These are phyloP conservation scores for Adrianichthys oophorus DNA, from an alignment of 2,797 vertebrate species.

Conservation along the genomic window DNA sequence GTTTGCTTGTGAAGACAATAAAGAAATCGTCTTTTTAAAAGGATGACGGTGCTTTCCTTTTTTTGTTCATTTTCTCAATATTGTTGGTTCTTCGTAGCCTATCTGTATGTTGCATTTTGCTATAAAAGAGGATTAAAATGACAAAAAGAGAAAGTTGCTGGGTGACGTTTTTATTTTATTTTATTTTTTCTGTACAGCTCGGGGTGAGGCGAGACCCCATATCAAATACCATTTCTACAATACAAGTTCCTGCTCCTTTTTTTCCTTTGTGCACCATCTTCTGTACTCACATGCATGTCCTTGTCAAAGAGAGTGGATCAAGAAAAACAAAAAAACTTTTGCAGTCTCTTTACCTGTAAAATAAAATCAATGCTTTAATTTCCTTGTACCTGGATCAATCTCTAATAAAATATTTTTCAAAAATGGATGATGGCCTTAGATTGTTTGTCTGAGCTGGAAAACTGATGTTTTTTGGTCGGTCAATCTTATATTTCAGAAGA, in stretches of 20 bases:
- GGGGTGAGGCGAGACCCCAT: conserved; percentile 38
- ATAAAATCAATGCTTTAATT: conserved; percentile 75
- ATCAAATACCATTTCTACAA: conserved; percentile 64
- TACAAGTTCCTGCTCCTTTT: conserved; percentile 50
- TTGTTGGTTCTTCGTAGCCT: conserved; percentile 81
- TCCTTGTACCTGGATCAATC: conserved; percentile 82
- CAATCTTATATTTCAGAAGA: neutral
- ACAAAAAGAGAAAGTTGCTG: conserved; percentile 70
- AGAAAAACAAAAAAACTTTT: conserved; percentile 73
- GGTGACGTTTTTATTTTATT: conserved; percentile 60
- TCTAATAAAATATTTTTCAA: conserved; percentile 85
- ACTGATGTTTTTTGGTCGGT: neutral
- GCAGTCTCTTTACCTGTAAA: conserved; percentile 76
- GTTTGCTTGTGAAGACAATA: conserved; percentile 61
- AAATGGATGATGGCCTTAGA: conserved; percentile 61
- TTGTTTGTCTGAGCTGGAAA: neutral
- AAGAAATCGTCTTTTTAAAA: conserved; percentile 64
- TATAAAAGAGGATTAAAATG: conserved; percentile 72
- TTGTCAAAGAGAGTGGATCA: conserved; percentile 70
- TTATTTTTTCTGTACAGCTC: conserved; percentile 62
- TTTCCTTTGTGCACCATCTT: conserved; percentile 60
- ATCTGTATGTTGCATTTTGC: conserved; percentile 79
- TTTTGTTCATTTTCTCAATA: conserved; percentile 72
- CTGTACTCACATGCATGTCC: conserved; percentile 79
- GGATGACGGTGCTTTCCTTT: conserved; percentile 70